Conservation (phyloP, 1,140 invertebrate genomes). For the Euglossa dilemma region DNA sequence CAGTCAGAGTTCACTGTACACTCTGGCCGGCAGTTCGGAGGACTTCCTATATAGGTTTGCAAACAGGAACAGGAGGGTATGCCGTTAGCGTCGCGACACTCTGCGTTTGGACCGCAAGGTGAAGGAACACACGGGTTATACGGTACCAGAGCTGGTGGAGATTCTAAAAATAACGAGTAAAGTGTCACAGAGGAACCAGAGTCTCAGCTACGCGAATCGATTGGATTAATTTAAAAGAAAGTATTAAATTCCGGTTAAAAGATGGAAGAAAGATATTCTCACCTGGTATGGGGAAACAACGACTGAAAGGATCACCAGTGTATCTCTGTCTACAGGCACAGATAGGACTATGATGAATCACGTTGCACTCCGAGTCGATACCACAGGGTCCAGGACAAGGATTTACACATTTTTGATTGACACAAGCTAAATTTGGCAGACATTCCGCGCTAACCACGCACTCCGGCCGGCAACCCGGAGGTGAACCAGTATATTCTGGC, state of each 20-base stretch:
- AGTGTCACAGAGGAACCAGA: background rate
- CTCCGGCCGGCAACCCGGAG: constrained; percentile 87
- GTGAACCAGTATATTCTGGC: constrained; percentile 78
- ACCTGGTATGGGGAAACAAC: constrained; percentile 57
- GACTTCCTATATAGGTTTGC: constrained; percentile 85
- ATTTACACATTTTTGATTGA: constrained; percentile 72
- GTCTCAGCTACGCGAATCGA: no score
- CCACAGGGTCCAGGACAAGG: constrained; percentile 85
- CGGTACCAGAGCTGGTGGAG: background rate
- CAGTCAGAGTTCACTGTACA: constrained; percentile 85
- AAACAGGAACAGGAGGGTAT: constrained; percentile 86
- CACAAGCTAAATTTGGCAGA: constrained; percentile 85
- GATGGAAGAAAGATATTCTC: background rate
- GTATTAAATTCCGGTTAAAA: constrained; percentile 82
- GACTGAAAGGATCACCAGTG: constrained; percentile 87
- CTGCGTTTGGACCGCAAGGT: constrained; percentile 84
- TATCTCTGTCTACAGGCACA: constrained; percentile 84
- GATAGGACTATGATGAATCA: constrained; percentile 86
- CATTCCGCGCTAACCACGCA: constrained; percentile 88
- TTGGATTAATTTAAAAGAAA: no score
- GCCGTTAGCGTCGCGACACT: constrained; percentile 84
- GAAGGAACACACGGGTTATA: constrained; percentile 13
- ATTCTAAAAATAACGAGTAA: background rate
- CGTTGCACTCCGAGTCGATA: constrained; percentile 84
- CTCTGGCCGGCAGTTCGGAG: constrained; percentile 87